Percentiles rank a stretch among this genome's conserved stretches.
Evolutionary conservation across 2,888 invertebrate species (phyloP).

Genomic region (Scaptomyza caliginosa): DNA sequence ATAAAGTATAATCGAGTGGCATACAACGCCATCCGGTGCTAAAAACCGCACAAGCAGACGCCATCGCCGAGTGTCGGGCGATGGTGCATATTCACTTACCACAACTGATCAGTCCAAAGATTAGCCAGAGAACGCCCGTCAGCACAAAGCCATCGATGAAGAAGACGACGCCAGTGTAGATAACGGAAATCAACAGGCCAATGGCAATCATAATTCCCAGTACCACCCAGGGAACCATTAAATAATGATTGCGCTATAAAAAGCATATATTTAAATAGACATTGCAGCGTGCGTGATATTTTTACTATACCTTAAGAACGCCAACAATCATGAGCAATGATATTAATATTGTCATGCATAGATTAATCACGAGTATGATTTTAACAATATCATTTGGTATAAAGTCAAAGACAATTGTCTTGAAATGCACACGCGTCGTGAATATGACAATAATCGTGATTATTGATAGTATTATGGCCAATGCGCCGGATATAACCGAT

Average conservation of each 20-base stretch:
- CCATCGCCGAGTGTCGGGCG: neutral
- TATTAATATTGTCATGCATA: constrained; percentile 92
- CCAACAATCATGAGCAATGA: constrained; percentile 91
- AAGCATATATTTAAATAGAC: constrained; percentile 26
- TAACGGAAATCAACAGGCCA: constrained; percentile 90
- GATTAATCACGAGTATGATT: constrained; percentile 91
- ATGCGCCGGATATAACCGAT: constrained; percentile 89
- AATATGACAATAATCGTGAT: constrained; percentile 89
- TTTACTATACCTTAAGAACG: constrained; percentile 87
- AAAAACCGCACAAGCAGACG: constrained; percentile 56
- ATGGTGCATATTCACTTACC: constrained; percentile 85
- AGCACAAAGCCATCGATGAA: constrained; percentile 87
- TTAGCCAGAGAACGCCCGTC: constrained; percentile 86
- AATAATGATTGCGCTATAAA: constrained; percentile 89
- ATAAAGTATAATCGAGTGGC: constrained; percentile 55
- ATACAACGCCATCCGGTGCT: constrained; percentile 64
- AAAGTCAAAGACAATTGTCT: constrained; percentile 91
- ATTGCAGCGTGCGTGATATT: neutral
- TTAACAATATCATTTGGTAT: constrained; percentile 89
- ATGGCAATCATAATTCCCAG: constrained; percentile 92
- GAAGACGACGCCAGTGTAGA: constrained; percentile 91
- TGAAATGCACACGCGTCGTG: constrained; percentile 88
- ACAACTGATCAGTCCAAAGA: constrained; percentile 87
- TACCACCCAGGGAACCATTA: constrained; percentile 94
- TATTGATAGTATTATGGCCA: constrained; percentile 91